A percentile compares a stretch with the other conserved stretches of the same genome.
These are phyloP conservation scores for Nettapus auritus DNA, from an alignment of 2,113 vertebrate genomes.

Conservation along the genomic window DNA sequence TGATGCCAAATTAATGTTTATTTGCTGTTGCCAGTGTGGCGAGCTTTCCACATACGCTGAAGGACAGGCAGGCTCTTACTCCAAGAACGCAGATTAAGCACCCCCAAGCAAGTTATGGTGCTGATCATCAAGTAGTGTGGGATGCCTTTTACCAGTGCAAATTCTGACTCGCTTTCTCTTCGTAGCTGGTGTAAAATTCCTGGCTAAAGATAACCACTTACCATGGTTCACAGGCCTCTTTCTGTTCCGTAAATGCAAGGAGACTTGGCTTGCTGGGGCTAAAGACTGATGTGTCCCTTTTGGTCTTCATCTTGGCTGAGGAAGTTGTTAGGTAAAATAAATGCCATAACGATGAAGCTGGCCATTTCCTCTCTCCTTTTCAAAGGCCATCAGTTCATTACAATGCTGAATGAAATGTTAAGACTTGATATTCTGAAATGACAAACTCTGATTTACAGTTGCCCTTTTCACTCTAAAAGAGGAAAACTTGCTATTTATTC, in stretches of 20 bases:
- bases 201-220: neutral
- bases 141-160: neutral
- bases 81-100: neutral
- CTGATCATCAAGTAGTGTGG: neutral
- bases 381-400: slow-evolving; percentile 17
- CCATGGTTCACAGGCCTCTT: slow-evolving; percentile 21
- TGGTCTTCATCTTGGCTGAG: slow-evolving; percentile 43
- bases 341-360: slow-evolving; percentile 48
- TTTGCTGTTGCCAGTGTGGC: neutral
- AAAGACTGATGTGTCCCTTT: slow-evolving; percentile 46
- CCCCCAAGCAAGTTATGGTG: neutral
- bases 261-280: slow-evolving; percentile 1
- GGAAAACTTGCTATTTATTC: neutral
- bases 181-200: neutral
- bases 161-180: neutral
- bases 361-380: slow-evolving; percentile 28
- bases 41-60: neutral
- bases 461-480: slow-evolving; percentile 5
- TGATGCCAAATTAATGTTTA: neutral
- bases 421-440: slow-evolving; percentile 43
- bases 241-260: neutral
- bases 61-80: neutral
- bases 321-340: slow-evolving; percentile 63
- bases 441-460: neutral
- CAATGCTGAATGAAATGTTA: neutral